phyloP scores from a whole-genome alignment of 2,113 vertebrate genomes.

The Carassius auratus region DNA sequence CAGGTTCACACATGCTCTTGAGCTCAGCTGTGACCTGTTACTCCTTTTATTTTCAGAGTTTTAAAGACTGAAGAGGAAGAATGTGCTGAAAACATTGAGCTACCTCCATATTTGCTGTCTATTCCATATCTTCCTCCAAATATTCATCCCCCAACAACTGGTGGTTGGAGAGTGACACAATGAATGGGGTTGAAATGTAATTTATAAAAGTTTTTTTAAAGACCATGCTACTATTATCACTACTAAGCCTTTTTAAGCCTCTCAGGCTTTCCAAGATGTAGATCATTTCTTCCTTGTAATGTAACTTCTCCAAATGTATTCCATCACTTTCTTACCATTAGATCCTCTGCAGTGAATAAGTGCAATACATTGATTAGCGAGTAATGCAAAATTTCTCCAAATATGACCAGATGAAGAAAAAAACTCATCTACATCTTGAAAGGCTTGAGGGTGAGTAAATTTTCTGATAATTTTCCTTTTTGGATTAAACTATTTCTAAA shows the following conservation, averaged over 20 bases:
- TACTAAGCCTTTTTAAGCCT: not conserved
- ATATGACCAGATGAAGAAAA: no score
- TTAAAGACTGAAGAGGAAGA: slow-evolving; percentile 63
- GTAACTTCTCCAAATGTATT: no score
- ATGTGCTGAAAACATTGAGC: slow-evolving; percentile 55
- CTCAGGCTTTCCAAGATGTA: no score
- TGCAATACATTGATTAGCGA: no score
- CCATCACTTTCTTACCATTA: no score
- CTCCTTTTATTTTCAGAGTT: slow-evolving; percentile 61
- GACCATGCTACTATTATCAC: not conserved
- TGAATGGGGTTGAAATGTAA: slow-evolving; percentile 71
- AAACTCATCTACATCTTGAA: not conserved
- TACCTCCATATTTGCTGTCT: slow-evolving; percentile 70
- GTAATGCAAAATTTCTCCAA: no score
- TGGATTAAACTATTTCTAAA: not conserved
- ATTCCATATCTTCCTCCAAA: slow-evolving; percentile 76
- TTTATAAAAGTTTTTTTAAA: not conserved
- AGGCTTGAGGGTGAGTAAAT: not conserved
- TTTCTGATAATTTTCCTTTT: not conserved
- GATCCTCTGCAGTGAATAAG: no score
- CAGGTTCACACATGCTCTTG: not conserved
- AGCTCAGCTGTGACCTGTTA: not conserved
- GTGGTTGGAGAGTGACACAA: slow-evolving; percentile 68
- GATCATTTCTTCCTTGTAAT: not conserved
- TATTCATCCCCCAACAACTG: slow-evolving; percentile 70